These are phyloP conservation scores for Agapetus fuscipes DNA, from an alignment of 2,888 invertebrate species.

Conservation along the genomic window DNA sequence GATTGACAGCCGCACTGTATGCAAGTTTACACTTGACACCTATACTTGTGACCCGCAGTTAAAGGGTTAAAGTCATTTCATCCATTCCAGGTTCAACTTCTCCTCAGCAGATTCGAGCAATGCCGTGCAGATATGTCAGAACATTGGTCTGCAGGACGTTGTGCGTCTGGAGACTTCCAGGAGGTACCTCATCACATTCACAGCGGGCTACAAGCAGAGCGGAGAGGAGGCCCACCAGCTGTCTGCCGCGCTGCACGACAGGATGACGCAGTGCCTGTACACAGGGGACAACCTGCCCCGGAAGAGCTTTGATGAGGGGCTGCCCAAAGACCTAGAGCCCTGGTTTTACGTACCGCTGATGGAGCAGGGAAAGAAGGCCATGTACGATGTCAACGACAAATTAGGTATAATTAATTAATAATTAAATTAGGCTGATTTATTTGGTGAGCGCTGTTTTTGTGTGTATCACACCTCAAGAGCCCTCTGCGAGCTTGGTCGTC, in stretches of 20 bases:
- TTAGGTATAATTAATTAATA: constrained; percentile 49
- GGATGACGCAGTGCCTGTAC: constrained; percentile 90
- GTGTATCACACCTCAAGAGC: no score
- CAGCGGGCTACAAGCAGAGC: constrained; percentile 30
- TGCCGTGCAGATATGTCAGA: constrained; percentile 87
- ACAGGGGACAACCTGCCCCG: constrained; percentile 52
- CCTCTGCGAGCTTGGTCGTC: no score
- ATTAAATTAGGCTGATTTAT: no score
- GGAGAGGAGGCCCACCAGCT: constrained; percentile 36
- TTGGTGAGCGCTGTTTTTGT: no score
- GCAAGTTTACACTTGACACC: no score
- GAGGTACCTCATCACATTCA: constrained; percentile 58
- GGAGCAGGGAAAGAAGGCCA: constrained; percentile 62
- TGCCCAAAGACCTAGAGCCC: constrained; percentile 52
- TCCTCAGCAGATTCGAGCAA: constrained; percentile 95
- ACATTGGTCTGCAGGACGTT: constrained; percentile 67
- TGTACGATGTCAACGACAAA: constrained; percentile 70
- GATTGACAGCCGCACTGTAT: no score
- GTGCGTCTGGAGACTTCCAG: constrained; percentile 73
- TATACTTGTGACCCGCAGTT: no score
- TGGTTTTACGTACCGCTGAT: constrained; percentile 82
- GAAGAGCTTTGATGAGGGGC: constrained; percentile 56
- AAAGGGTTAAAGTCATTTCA: no score
- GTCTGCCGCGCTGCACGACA: constrained; percentile 66
- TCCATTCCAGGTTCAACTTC: constrained; percentile 66